Percentiles rank a stretch among this genome's conserved stretches.
Evolutionary conservation across 2,797 vertebrate species (phyloP).

Genomic region (Girardinus metallicus): DNA sequence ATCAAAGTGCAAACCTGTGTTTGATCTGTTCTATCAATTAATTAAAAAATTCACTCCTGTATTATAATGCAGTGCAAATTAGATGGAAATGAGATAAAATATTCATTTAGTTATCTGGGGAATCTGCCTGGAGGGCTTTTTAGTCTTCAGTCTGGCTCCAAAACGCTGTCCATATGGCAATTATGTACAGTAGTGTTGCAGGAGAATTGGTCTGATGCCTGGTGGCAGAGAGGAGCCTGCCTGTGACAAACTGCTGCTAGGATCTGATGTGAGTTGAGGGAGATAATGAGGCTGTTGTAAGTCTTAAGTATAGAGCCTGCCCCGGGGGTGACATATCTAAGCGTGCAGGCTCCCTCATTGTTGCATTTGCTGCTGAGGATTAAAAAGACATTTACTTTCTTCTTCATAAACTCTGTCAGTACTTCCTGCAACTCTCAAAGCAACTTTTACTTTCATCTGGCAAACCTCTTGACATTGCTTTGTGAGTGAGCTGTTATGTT

Average conservation of each 20-base stretch:
- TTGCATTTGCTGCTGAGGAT: conserved; percentile 74
- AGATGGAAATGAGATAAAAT: conserved; percentile 88
- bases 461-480: conserved; percentile 77
- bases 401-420: conserved; percentile 76
- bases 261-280: conserved; percentile 81
- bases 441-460: conserved; percentile 77
- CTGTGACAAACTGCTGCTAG: conserved; percentile 81
- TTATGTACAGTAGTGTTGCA: conserved; percentile 83
- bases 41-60: conserved; percentile 83
- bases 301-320: conserved; percentile 82
- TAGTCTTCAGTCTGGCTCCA: conserved; percentile 82
- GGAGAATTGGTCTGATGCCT: conserved; percentile 84
- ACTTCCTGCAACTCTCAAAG: conserved; percentile 70
- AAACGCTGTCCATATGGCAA: conserved; percentile 85
- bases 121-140: conserved; percentile 83
- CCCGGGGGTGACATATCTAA: conserved; percentile 77
- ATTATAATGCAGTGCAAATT: conserved; percentile 85
- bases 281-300: conserved; percentile 86
- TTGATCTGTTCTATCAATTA: conserved; percentile 87
- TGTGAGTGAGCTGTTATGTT: conserved; percentile 51
- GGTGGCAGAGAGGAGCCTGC: conserved; percentile 78
- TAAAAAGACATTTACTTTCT: conserved; percentile 77
- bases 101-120: conserved; percentile 86
- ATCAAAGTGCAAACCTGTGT: conserved; percentile 85
- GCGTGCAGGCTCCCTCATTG: conserved; percentile 71